These are phyloP conservation scores for Nemapogon koenigi DNA, from an alignment of 2,888 invertebrate species.

Conservation along the genomic window DNA sequence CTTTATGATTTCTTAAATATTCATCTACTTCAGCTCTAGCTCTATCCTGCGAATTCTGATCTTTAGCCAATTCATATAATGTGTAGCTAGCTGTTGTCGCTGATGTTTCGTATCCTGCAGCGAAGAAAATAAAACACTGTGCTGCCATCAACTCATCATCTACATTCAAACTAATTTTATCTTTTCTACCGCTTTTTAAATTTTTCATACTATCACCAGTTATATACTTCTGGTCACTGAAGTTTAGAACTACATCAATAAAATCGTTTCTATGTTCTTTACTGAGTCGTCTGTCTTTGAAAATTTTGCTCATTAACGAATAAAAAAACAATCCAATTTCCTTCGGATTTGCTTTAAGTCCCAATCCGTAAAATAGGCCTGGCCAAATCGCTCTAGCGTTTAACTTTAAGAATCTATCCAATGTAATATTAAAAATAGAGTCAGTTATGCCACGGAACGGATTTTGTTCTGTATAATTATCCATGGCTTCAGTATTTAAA, in stretches of 20 bases:
- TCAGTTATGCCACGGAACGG: background rate
- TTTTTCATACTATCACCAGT: conserved; percentile 3
- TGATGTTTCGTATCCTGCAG: conserved; percentile 35
- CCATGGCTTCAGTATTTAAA: background rate
- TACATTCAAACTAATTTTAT: conserved; percentile 11
- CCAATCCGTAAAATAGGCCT: conserved; percentile 1
- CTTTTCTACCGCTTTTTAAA: background rate
- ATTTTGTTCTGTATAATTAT: background rate
- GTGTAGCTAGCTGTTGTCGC: conserved; percentile 30
- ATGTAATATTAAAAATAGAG: background rate
- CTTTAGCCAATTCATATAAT: conserved; percentile 8
- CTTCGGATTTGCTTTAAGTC: background rate
- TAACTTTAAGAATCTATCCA: background rate
- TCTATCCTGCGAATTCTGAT: conserved; percentile 24
- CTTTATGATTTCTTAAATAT: conserved; percentile 20
- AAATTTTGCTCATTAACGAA: background rate
- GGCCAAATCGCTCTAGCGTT: conserved; percentile 1
- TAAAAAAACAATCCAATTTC: background rate
- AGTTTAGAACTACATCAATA: conserved; percentile 2
- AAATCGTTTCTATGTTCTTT: conserved; percentile 3
- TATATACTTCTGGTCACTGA: conserved; percentile 2
- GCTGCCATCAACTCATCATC: conserved; percentile 27
- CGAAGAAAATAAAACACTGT: conserved; percentile 36
- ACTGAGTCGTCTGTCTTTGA: background rate
- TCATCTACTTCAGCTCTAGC: conserved; percentile 27